These are phyloP conservation scores for Cacoxenus indagator DNA, from an alignment of 2,888 invertebrate genomes.

Conservation along the genomic window DNA sequence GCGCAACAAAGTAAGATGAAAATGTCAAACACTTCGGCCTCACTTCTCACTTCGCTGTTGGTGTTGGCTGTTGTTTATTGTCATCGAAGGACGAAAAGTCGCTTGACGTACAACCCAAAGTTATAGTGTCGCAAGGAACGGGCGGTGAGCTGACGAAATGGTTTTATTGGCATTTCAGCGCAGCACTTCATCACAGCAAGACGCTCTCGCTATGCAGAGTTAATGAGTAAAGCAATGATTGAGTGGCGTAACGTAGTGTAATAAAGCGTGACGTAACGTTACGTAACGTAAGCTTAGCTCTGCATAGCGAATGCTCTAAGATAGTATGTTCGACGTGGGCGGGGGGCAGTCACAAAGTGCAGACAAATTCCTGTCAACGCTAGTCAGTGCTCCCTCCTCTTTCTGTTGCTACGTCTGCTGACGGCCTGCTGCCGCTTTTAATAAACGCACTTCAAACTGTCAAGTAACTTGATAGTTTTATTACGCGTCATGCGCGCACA, in stretches of 20 bases:
- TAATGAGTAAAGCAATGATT: slow-evolving; percentile 6
- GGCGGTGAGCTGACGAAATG: background rate
- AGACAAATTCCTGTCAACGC: background rate
- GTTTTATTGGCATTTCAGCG: slow-evolving; percentile 17
- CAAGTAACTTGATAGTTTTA: slow-evolving; percentile 6
- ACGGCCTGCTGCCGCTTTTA: background rate
- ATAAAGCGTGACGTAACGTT: background rate
- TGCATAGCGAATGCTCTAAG: background rate
- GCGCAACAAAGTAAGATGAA: slow-evolving; percentile 2
- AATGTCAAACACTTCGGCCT: slow-evolving; percentile 12
- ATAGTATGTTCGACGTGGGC: background rate
- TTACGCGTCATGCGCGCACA: background rate
- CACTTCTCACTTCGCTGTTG: background rate
- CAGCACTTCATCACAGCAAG: slow-evolving; percentile 13
- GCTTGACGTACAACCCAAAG: background rate
- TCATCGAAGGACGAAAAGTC: background rate
- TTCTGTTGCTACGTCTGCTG: background rate
- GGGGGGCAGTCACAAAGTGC: background rate
- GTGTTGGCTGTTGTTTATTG: slow-evolving; percentile 1
- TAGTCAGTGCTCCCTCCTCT: background rate
- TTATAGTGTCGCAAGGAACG: background rate
- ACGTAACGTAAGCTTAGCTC: background rate
- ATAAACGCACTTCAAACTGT: background rate
- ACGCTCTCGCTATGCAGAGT: background rate
- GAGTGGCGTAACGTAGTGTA: background rate